A percentile compares a stretch with the other conserved stretches of the same genome.
phyloP scores from a whole-genome alignment of 1,140 invertebrate genomes.

The Melitaea cinxia region DNA sequence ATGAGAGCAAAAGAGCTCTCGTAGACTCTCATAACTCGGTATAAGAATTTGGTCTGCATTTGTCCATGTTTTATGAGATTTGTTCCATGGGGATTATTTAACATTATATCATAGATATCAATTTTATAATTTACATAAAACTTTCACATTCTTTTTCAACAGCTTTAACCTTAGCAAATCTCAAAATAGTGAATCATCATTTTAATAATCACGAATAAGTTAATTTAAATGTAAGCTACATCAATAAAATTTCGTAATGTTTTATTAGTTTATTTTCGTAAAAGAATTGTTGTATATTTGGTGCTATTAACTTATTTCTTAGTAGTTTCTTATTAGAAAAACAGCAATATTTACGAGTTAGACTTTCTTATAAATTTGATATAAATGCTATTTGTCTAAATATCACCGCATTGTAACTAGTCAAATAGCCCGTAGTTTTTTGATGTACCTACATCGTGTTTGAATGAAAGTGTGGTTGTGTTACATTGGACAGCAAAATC shows the following conservation, averaged over 20 bases:
- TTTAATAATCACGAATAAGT: neutral
- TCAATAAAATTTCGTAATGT: neutral
- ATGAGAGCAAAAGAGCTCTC: no score
- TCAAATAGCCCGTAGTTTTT: slow-evolving; percentile 17
- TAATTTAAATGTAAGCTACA: neutral
- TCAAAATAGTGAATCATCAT: neutral
- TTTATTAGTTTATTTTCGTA: neutral
- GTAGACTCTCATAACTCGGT: no score
- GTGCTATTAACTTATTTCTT: slow-evolving; percentile 33
- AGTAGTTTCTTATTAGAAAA: slow-evolving; percentile 18
- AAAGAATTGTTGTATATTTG: slow-evolving; percentile 34
- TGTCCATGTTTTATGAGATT: no score
- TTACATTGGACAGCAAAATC: neutral
- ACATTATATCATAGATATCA: no score
- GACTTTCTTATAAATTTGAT: neutral
- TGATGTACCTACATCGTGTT: slow-evolving; percentile 6
- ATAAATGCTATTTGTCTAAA: slow-evolving; percentile 12
- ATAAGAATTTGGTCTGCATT: no score
- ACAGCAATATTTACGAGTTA: slow-evolving; percentile 1
- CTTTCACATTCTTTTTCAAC: slow-evolving; percentile 10
- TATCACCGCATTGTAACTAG: slow-evolving; percentile 24
- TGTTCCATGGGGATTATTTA: no score
- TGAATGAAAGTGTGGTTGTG: slow-evolving; percentile 16
- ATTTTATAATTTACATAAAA: neutral
- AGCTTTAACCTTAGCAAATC: slow-evolving; percentile 7